Evolutionary conservation across 2,888 invertebrate species (phyloP), one percentile per base, ranked within the genome.

Genomic region (Sicus ferrugineus): DNA sequence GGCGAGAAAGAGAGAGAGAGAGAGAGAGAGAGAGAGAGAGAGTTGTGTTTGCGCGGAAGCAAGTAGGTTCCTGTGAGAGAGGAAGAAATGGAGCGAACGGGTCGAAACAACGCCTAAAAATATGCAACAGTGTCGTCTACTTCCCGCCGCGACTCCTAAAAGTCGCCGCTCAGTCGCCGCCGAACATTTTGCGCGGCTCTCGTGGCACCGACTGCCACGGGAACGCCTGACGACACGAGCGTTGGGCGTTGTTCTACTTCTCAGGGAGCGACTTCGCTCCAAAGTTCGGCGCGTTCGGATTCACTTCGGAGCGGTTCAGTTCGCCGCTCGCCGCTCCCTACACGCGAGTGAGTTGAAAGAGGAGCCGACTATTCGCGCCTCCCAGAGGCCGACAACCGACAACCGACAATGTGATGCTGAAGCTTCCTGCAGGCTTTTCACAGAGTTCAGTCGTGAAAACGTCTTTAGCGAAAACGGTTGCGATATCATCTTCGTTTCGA

Each of bases 371-470:
- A 14, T 16, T 2, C 52, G 23, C 54, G 54, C 28, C 54, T 28
- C 54, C 16, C n/a, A n/a, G n/a, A n/a, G n/a, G n/a, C n/a, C n/a
- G n/a, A n/a, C n/a, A n/a, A n/a, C n/a, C n/a, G n/a, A n/a, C n/a
- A n/a, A n/a, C n/a, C n/a, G n/a, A n/a, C n/a, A n/a, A n/a, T n/a
- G n/a, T 54, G 54, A 28, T 28, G 54, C 54, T 28, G 26, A 54
- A 14, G 16, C 26, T 52, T 16, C 54, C 21, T 54, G 54, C 48
- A 23, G 3, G 26, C 26, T 54, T 54, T 26, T 5, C n/a, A 38
- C 54, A 54, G 31, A 59, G 42, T 50, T 67, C 48, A 67, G 67
- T 67, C 31, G 59, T 67, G 59, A 59, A 67, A 67, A 48, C 67
- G 30, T 59, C 67, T 48, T 58, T 59, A 46, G 11, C 34, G 31